These are phyloP conservation scores for Alligator sinensis DNA, from an alignment of 2,113 vertebrate species.

Conservation along the genomic window DNA sequence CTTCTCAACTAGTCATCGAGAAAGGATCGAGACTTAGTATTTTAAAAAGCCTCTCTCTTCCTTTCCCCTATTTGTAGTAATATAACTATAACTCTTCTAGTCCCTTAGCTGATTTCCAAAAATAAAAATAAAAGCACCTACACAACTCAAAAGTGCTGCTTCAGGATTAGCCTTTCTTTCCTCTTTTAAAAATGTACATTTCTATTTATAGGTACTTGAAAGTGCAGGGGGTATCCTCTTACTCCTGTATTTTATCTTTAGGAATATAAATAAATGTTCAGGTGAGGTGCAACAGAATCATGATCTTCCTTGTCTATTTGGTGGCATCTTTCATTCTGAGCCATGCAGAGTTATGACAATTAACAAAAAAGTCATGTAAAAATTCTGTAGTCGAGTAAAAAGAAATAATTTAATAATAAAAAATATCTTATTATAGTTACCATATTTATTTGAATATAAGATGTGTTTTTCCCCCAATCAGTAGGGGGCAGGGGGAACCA, in stretches of 20 bases:
- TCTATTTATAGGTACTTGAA: background rate
- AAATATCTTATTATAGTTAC: background rate
- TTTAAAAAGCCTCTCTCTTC: background rate
- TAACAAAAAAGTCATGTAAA: background rate
- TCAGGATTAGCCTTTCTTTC: background rate
- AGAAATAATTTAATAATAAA: background rate
- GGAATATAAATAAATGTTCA: background rate
- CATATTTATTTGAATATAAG: too few relatives aligned
- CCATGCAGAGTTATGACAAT: background rate
- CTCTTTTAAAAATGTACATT: background rate
- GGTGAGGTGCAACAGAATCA: background rate
- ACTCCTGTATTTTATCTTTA: background rate
- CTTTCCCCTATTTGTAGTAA: background rate
- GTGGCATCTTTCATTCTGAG: background rate
- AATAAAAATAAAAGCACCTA: background rate
- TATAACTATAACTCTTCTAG: background rate
- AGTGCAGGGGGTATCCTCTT: background rate
- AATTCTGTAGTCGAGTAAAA: background rate
- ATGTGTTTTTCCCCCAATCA: too few relatives aligned
- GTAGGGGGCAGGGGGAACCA: too few relatives aligned
- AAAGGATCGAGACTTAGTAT: background rate
- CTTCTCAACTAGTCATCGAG: background rate
- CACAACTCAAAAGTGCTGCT: fast-evolving
- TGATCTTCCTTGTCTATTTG: background rate
- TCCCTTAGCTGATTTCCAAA: background rate